These are phyloP conservation scores for Orchestes rusci DNA, from an alignment of 2,888 invertebrate genomes.

Conservation along the genomic window DNA sequence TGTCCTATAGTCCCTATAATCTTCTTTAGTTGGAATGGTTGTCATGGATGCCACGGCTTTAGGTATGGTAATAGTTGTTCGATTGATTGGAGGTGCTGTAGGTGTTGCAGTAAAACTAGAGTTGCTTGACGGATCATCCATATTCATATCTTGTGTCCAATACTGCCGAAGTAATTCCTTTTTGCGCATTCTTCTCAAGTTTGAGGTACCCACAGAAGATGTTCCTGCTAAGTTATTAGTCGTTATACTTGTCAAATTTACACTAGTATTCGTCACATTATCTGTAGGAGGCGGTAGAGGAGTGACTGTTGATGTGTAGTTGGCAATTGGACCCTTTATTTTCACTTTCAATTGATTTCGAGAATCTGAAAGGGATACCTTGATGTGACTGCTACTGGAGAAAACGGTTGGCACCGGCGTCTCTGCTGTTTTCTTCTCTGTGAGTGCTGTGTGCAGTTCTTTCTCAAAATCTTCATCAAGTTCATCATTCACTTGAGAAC, in stretches of 20 bases:
- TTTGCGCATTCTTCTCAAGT: constrained; percentile 79
- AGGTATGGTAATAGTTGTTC: constrained; percentile 74
- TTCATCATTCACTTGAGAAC: constrained; percentile 59
- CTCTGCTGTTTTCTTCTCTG: constrained; percentile 49
- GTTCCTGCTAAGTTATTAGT: constrained; percentile 31
- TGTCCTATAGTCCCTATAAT: constrained; percentile 57
- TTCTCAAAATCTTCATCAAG: constrained; percentile 76
- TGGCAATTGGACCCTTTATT: constrained; percentile 83
- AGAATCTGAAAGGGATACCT: constrained; percentile 71
- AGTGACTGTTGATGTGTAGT: constrained; percentile 56
- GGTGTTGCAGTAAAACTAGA: constrained; percentile 51
- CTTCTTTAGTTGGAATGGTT: constrained; percentile 77
- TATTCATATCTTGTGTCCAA: constrained; percentile 81
- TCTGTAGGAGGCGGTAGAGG: constrained; percentile 52
- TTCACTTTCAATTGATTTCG: constrained; percentile 84
- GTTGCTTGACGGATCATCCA: constrained; percentile 63
- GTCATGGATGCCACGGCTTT: constrained; percentile 88
- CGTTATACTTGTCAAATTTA: constrained; percentile 43
- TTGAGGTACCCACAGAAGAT: constrained; percentile 54
- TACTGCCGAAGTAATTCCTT: constrained; percentile 80
- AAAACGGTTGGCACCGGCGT: constrained; percentile 45
- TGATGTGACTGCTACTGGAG: constrained; percentile 35
- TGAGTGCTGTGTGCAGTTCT: constrained; percentile 61
- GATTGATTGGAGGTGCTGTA: constrained; percentile 50
- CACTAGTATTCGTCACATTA: constrained; percentile 43